Conservation (phyloP, 2,888 invertebrate genomes). For the Polietes domitor region DNA sequence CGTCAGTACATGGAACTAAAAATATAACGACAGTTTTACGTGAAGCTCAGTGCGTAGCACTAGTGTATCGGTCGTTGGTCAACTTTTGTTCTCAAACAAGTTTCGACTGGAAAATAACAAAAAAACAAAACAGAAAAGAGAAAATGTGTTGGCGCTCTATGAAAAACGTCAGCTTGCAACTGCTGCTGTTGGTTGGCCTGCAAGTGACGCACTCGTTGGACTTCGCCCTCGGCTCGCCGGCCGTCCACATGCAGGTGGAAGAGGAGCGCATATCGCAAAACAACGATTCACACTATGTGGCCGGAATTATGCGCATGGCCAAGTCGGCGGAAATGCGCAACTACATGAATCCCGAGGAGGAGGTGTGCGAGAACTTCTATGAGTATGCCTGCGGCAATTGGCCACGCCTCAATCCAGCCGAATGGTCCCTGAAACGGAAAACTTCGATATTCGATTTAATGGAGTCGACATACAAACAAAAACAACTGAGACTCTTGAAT, state of each 20-base stretch:
- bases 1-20: background rate
- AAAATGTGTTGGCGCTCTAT: conserved; percentile 57
- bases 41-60: conserved; percentile 8
- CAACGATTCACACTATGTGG: conserved; percentile 73
- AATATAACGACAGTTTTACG: conserved; percentile 1
- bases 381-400: conserved; percentile 77
- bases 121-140: too few relatives aligned
- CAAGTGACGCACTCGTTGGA: conserved; percentile 50
- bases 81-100: conserved; percentile 1
- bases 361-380: conserved; percentile 77
- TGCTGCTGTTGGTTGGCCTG: conserved; percentile 33
- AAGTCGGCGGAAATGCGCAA: conserved; percentile 76
- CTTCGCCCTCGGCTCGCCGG: conserved; percentile 24
- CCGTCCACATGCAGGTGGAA: conserved; percentile 69
- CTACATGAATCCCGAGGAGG: conserved; percentile 74
- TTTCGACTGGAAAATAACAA: background rate
- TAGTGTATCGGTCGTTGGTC: background rate
- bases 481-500: conserved; percentile 72
- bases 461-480: conserved; percentile 72
- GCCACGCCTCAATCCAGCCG: conserved; percentile 75
- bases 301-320: conserved; percentile 74
- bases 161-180: conserved; percentile 1
- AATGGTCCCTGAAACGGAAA: conserved; percentile 69
- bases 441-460: conserved; percentile 73
- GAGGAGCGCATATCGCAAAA: conserved; percentile 72